These are phyloP conservation scores for Drosophila prostipennis DNA, from an alignment of 2,888 invertebrate genomes.

Conservation along the genomic window DNA sequence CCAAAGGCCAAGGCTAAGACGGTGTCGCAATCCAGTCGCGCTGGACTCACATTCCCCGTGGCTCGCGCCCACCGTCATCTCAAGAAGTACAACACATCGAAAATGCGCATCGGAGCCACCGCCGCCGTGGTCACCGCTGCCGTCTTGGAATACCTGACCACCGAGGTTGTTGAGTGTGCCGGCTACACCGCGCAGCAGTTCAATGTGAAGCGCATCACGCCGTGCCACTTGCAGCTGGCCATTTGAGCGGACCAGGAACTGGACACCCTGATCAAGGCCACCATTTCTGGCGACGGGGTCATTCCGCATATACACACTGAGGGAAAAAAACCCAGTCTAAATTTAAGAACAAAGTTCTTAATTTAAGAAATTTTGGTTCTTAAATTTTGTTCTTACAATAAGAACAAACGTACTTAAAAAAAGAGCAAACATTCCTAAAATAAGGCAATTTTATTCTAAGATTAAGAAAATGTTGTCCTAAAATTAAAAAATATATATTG, in stretches of 20 bases:
- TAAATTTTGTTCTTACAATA: too few relatives aligned
- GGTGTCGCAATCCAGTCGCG: slow-evolving; percentile 99
- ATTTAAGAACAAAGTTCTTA: too few relatives aligned
- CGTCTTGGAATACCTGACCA: slow-evolving; percentile 99
- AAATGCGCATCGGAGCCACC: slow-evolving; percentile 99
- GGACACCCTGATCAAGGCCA: slow-evolving; percentile 99
- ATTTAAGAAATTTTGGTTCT: too few relatives aligned
- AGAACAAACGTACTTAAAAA: too few relatives aligned
- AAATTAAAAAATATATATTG: too few relatives aligned
- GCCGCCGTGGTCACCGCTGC: slow-evolving; percentile 99
- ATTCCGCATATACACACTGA: slow-evolving; percentile 99
- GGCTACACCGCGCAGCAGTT: slow-evolving; percentile 99
- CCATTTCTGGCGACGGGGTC: slow-evolving; percentile 99
- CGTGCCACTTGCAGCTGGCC: slow-evolving; percentile 99
- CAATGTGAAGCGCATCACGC: slow-evolving; percentile 99
- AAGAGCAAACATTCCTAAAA: too few relatives aligned
- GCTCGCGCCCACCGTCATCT: slow-evolving; percentile 99
- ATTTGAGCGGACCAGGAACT: slow-evolving; percentile 99
- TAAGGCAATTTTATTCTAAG: too few relatives aligned
- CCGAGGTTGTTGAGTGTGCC: slow-evolving; percentile 99
- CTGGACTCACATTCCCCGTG: slow-evolving; percentile 99
- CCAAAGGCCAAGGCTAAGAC: slow-evolving; percentile 99
- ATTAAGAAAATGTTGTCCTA: too few relatives aligned
- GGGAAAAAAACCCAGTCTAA: too few relatives aligned
- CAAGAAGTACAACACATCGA: slow-evolving; percentile 99